A percentile compares a stretch with the other conserved stretches of the same genome.
Evolutionary conservation across 2,113 vertebrate species (phyloP).

Genomic region (Scalopus aquaticus): DNA sequence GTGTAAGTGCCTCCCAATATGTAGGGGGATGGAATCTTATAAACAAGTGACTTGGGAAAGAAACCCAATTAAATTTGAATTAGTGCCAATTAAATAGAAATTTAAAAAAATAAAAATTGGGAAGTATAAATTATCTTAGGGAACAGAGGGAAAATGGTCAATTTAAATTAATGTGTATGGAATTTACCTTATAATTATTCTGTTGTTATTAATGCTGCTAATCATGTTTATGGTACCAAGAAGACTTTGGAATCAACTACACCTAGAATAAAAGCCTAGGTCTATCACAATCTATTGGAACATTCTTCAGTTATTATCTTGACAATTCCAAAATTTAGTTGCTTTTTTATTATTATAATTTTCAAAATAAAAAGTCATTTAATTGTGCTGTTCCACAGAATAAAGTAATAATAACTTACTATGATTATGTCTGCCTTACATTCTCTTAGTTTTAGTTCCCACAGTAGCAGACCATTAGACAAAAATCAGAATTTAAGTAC

Average conservation of each 20-base stretch:
- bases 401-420: slow-evolving; percentile 8
- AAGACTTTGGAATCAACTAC: background rate
- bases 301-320: background rate
- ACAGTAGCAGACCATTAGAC: background rate
- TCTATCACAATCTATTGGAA: background rate
- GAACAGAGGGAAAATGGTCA: slow-evolving; percentile 35
- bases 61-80: slow-evolving; percentile 59
- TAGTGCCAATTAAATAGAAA: background rate
- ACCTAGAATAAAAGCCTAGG: background rate
- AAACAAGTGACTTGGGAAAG: slow-evolving; percentile 8
- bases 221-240: background rate
- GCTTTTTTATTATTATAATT: background rate
- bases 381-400: background rate
- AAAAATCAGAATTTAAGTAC: background rate
- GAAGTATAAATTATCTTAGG: slow-evolving; percentile 15
- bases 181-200: slow-evolving; percentile 12
- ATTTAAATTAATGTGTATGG: slow-evolving; percentile 31
- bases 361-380: background rate
- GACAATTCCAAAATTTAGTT: background rate
- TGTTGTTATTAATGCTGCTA: background rate
- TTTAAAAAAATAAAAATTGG: background rate
- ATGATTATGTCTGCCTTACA: background rate
- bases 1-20: background rate
- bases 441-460: background rate
- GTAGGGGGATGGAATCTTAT: background rate